Conservation (phyloP, 1,140 invertebrate genomes). For the Zaprionus vittiger region DNA sequence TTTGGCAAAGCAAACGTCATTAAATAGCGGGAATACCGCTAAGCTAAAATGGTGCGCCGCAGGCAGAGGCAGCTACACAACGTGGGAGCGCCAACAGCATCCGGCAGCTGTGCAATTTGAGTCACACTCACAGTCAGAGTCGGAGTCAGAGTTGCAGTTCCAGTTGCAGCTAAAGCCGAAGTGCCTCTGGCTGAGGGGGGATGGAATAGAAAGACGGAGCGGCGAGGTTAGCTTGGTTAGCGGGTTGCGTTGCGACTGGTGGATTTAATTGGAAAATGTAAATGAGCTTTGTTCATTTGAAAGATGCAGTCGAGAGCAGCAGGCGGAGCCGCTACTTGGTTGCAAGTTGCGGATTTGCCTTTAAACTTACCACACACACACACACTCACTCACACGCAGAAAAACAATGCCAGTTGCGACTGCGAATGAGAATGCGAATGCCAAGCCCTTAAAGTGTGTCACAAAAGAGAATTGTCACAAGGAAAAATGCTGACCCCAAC, state of each 20-base stretch:
- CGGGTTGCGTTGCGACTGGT: slow-evolving; percentile 46
- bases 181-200: slow-evolving; percentile 16
- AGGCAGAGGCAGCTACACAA: slow-evolving; percentile 1
- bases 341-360: slow-evolving; percentile 68
- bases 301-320: slow-evolving; percentile 71
- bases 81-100: slow-evolving; percentile 50
- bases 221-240: not conserved
- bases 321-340: slow-evolving; percentile 56
- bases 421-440: slow-evolving; percentile 37
- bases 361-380: slow-evolving; percentile 55
- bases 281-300: slow-evolving; percentile 83
- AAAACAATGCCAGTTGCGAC: slow-evolving; percentile 32
- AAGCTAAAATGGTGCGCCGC: not conserved
- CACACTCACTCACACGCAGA: slow-evolving; percentile 30
- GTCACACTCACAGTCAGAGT: slow-evolving; percentile 30
- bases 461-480: slow-evolving; percentile 73
- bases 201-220: not conserved
- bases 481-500: slow-evolving; percentile 61
- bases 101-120: slow-evolving; percentile 67
- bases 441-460: slow-evolving; percentile 66
- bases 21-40: slow-evolving; percentile 42
- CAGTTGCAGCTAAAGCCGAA: slow-evolving; percentile 20
- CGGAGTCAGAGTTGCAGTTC: not conserved
- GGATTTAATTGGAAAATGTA: slow-evolving; percentile 83
- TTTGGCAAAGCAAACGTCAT: slow-evolving; percentile 19